Base-by-base conservation (phyloP, 2,888 invertebrate species). In the Opisthograptis luteolata region DNA sequence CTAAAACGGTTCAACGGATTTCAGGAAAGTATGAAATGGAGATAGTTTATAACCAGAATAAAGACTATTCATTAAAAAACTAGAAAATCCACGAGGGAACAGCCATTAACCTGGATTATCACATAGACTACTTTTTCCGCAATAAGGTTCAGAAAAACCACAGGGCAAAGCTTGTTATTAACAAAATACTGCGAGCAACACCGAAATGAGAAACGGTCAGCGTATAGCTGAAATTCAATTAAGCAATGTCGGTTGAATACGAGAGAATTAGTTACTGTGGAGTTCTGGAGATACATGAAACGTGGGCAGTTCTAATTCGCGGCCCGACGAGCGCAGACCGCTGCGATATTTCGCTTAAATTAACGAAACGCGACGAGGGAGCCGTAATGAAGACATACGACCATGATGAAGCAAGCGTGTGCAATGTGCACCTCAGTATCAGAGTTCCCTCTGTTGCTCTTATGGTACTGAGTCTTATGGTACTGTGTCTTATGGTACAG, bases 351-450 rank as follows among this genome's bases (percentile, higher is more conserved):
- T 43, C 40, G 40, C 17, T 14, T 7, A 27, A 56, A 54, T 54
- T 37, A 59, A 49, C 56, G 30, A 27, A 52, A 36, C 30, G 43
- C 50, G 47, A 36, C 36, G 39, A 41, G 49, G 36, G 40, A 40
- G 37, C 45, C 6, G 1, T 56, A 52, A 59, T 54, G 51, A 57
- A 59, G 57, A 56, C 41, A 44, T 49, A 49, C 46, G 37, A 40
- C 37, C 44, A 9, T 22, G 24, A 22, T 39, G 24, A 2, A n/a
- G 25, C 25, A 2, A n/a, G 25, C 25, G 9, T 25, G 8, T 19
- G 20, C 8, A 1, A 36, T 35, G 7, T 8, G 13, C 19, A 10
- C 2, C 10, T 13, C 37, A 37, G 37, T 37, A 15, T 12, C 9
- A 3, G 5, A 36, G 15, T 9, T 24, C 22, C 1, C 9, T n/a